Evolutionary conservation across 2,888 invertebrate species (phyloP).

Genomic region (Alcis repandata): DNA sequence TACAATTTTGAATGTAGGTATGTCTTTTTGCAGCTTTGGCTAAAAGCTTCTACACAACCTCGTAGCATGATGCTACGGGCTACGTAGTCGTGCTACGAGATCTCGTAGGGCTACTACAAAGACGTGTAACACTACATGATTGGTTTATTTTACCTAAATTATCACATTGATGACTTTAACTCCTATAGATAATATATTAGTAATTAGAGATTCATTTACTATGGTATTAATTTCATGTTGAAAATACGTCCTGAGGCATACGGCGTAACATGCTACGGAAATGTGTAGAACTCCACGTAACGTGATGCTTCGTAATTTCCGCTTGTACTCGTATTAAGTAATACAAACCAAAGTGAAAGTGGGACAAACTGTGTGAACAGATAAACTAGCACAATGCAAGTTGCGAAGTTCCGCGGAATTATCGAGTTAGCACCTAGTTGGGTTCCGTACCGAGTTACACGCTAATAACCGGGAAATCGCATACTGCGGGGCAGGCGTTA

Average conservation of each 20-base stretch:
- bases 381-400: background rate
- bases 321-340: background rate
- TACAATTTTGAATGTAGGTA: too few species aligned
- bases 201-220: too few species aligned
- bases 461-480: background rate
- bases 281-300: too few species aligned
- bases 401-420: background rate
- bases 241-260: too few species aligned
- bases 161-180: too few species aligned
- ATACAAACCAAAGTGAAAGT: background rate
- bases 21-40: background rate
- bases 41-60: background rate
- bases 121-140: too few species aligned
- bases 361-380: background rate
- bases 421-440: background rate
- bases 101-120: background rate
- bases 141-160: too few species aligned
- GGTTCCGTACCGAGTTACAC: background rate
- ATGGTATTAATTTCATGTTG: too few species aligned
- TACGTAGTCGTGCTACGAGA: background rate
- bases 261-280: background rate
- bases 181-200: too few species aligned
- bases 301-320: too few species aligned
- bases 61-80: constrained; percentile 1
- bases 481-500: background rate